phyloP scores from a whole-genome alignment of 1,140 invertebrate species.

The Halesus radiatus region DNA sequence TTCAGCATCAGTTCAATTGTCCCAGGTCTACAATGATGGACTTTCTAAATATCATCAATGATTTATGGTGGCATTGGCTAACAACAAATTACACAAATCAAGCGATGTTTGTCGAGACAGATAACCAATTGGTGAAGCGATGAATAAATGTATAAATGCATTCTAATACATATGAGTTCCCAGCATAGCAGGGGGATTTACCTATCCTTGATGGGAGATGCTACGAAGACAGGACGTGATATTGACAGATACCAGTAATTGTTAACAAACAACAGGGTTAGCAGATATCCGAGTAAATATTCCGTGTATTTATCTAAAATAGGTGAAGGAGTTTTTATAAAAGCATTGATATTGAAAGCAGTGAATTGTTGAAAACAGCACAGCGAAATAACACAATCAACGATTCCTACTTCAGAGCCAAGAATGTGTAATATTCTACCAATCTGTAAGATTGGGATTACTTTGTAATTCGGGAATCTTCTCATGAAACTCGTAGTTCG shows the following conservation, averaged over 20 bases:
- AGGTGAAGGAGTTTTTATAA: too few relatives aligned
- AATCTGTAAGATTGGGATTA: too few relatives aligned
- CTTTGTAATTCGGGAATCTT: too few relatives aligned
- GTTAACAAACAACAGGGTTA: neutral
- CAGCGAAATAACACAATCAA: too few relatives aligned
- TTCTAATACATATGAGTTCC: neutral
- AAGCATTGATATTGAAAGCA: too few relatives aligned
- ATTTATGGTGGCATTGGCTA: neutral
- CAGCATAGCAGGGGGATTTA: neutral
- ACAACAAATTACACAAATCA: conserved; percentile 3
- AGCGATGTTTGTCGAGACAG: neutral
- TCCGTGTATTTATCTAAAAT: too few relatives aligned
- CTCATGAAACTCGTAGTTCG: too few relatives aligned
- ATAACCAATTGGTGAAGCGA: neutral
- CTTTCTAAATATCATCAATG: neutral
- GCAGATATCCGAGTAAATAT: too few relatives aligned
- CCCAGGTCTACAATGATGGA: neutral
- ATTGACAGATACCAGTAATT: neutral
- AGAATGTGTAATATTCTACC: too few relatives aligned
- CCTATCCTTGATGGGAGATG: neutral
- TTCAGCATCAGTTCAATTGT: neutral
- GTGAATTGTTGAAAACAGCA: too few relatives aligned
- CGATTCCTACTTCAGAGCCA: too few relatives aligned
- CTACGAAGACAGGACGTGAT: conserved; percentile 3
- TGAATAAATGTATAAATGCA: conserved; percentile 15